phyloP scores from a whole-genome alignment of 1,140 invertebrate species.

The Triops cancriformis region DNA sequence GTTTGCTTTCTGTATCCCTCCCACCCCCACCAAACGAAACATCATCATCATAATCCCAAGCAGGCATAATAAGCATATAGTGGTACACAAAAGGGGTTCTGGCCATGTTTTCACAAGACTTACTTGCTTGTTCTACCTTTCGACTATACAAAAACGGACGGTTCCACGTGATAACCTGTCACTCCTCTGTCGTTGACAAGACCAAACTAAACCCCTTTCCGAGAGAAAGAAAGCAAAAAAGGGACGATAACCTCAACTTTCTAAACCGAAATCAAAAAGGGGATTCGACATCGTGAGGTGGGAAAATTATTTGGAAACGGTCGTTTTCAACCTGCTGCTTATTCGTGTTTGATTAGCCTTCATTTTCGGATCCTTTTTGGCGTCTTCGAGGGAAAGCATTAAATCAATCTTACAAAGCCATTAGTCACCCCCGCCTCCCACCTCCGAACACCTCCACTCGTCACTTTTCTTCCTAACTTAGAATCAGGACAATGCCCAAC shows the following conservation, averaged over 20 bases:
- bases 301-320: slow-evolving; percentile 1
- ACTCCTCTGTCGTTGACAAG: neutral
- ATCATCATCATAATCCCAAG: slow-evolving; percentile 14
- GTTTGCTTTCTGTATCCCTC: neutral
- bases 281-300: neutral
- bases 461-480: neutral
- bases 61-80: slow-evolving; percentile 5
- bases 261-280: neutral
- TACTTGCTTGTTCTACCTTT: neutral
- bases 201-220: neutral
- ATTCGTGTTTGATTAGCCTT: slow-evolving; percentile 1
- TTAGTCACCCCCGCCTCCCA: slow-evolving; percentile 1
- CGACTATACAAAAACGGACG: neutral
- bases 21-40: slow-evolving; percentile 8
- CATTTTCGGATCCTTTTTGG: neutral
- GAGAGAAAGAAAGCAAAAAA: neutral
- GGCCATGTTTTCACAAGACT: neutral
- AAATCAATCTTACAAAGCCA: slow-evolving; percentile 11
- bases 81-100: neutral
- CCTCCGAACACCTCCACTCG: neutral
- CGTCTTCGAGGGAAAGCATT: neutral
- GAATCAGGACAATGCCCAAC: neutral
- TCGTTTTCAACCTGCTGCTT: neutral
- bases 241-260: neutral
- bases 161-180: slow-evolving; percentile 5